Base-by-base conservation (phyloP, 2,797 vertebrate species). In the Pelobates cultripes region DNA sequence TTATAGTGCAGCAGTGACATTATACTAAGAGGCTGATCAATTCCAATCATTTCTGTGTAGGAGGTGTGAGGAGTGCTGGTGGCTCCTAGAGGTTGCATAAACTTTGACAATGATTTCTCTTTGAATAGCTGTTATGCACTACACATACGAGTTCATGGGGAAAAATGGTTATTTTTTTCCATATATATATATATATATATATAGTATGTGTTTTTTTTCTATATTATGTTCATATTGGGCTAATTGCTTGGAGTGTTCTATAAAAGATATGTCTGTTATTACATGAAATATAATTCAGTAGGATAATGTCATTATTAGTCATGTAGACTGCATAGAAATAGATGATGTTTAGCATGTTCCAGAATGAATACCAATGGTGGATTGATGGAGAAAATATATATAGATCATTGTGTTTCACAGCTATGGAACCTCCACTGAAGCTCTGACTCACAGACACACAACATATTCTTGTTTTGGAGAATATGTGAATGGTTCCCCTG, bases 1-100 rank as follows among this genome's bases (percentile, higher is more conserved):
- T 80, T 84, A 84, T 84, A 72, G 77, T 71, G 73, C 73, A 84
- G 57, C 77, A 68, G 72, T 84, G 77, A 70, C 82, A 84, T 79
- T 75, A 79, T 84, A 84, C 82, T 84, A 79, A 84, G 82, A 80
- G 82, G 77, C 79, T 84, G 77, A 84, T 80, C 82, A 84, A 84
- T 79, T 80, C 73, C 77, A 84, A 84, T 84, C 82, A 80, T 84
- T 84, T 67, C 82, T 84, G 73, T 80, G 77, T 79, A 79, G 77
- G 77, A 70, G 77, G 47, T 75, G 60, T 71, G 28, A 53, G 73
- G 43, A 75, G 44, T 42, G 45, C 41, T 67, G 68, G 8, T 67
- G 67, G 72, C n/a, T 75, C 73, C 73, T 67, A 42, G 63, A 44
- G 82, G 82, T 40, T 76, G 47, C 63, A 79, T 79, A 80, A 84